Conservation (phyloP, 1,140 invertebrate genomes). For the Condylostylus longicornis region DNA sequence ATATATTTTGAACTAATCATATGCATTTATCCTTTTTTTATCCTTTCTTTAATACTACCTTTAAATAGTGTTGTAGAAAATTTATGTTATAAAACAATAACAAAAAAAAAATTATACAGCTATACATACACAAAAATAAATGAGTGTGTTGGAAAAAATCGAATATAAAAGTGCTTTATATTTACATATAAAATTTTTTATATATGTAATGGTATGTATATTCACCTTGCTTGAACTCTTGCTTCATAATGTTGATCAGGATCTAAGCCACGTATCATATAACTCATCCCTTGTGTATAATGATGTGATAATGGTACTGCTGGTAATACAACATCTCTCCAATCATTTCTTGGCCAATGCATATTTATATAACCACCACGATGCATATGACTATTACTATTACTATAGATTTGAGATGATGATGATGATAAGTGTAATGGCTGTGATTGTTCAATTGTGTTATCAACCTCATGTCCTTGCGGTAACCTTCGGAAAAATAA, state of each 20-base stretch:
- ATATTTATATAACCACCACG: slow-evolving; percentile 25
- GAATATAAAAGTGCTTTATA: too few species aligned
- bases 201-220: too few species aligned
- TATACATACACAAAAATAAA: too few species aligned
- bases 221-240: slow-evolving; percentile 40
- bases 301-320: slow-evolving; percentile 32
- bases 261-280: slow-evolving; percentile 41
- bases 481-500: slow-evolving; percentile 45
- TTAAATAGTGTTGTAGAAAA: too few species aligned
- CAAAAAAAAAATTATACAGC: too few species aligned
- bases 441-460: slow-evolving; percentile 26
- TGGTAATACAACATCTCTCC: slow-evolving; percentile 44
- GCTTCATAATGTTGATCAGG: slow-evolving; percentile 44
- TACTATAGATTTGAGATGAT: slow-evolving; percentile 22
- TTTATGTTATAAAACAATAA: too few species aligned
- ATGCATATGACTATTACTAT: slow-evolving; percentile 8
- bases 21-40: too few species aligned
- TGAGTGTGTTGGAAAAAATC: too few species aligned
- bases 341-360: slow-evolving; percentile 36
- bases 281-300: slow-evolving; percentile 41
- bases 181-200: too few species aligned
- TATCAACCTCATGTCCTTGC: slow-evolving; percentile 34
- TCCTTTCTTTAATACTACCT: too few species aligned
- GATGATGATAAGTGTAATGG: slow-evolving; percentile 32
- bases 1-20: too few species aligned